phyloP scores from a whole-genome alignment of 2,797 vertebrate species.

The Dallia pectoralis region DNA sequence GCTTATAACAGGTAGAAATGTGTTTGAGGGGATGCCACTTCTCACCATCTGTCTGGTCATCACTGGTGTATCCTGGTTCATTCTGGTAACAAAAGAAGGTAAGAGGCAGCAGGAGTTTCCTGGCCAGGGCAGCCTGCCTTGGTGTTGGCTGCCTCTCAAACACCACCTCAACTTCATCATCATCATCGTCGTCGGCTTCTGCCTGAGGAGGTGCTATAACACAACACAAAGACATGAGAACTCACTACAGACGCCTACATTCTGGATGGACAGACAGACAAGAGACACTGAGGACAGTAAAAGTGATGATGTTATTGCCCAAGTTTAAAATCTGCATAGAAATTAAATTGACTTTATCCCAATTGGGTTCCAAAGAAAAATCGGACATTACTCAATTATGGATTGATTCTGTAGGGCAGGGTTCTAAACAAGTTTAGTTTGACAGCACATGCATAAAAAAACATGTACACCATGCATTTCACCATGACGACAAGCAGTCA shows the following conservation, averaged over 20 bases:
- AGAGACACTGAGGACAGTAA: background rate
- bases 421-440: slow-evolving; percentile 50
- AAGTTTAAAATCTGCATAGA: background rate
- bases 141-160: slow-evolving; percentile 84
- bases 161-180: slow-evolving; percentile 80
- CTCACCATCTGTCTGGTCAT: slow-evolving; percentile 88
- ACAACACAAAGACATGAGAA: slow-evolving; percentile 10
- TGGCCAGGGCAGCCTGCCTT: slow-evolving; percentile 85
- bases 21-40: background rate
- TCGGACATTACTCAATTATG: background rate
- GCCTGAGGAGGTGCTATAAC: slow-evolving; percentile 47
- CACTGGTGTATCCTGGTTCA: slow-evolving; percentile 85
- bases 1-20: background rate
- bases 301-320: background rate
- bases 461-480: slow-evolving; percentile 56
- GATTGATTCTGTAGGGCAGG: slow-evolving; percentile 12
- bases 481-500: background rate
- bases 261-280: background rate
- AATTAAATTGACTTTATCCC: background rate
- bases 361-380: background rate
- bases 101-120: slow-evolving; percentile 81
- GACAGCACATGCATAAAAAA: slow-evolving; percentile 60
- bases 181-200: slow-evolving; percentile 27
- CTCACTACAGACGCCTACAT: background rate
- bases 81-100: slow-evolving; percentile 98